Evolutionary conservation across 2,113 vertebrate species (phyloP).

Genomic region (Malurus cyaneus): DNA sequence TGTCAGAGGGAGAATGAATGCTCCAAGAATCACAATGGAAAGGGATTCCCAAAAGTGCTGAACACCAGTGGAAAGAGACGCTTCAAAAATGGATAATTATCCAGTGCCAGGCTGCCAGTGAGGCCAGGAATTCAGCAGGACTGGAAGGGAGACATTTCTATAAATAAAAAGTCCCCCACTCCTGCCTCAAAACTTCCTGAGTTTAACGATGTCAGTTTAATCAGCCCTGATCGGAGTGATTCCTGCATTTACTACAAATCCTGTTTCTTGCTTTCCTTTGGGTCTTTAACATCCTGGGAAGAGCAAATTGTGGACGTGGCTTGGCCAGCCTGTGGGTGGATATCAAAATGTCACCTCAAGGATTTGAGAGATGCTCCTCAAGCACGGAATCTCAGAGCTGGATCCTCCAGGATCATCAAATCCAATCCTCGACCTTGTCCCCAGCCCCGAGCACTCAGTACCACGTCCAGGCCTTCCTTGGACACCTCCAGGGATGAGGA

Average conservation of each 20-base stretch:
- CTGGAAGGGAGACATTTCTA: neutral
- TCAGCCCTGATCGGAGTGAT: neutral
- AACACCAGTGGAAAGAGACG: rapidly evolving
- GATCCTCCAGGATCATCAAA: rapidly evolving
- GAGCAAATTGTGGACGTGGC: neutral
- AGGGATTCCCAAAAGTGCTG: neutral
- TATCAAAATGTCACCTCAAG: neutral
- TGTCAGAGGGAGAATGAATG: neutral
- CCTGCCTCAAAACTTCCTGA: neutral
- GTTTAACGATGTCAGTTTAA: neutral
- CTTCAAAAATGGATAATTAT: neutral
- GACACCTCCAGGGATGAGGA: neutral
- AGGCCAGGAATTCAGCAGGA: neutral
- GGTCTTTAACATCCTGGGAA: neutral
- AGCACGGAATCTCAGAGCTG: rapidly evolving
- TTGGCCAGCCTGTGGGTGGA: neutral
- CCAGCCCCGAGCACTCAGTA: neutral
- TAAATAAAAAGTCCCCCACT: neutral
- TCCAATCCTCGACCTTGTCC: rapidly evolving
- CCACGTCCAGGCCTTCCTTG: rapidly evolving
- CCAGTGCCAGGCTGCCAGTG: neutral
- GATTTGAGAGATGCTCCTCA: neutral
- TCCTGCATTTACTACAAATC: neutral
- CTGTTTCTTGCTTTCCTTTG: neutral
- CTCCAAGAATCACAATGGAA: neutral